These are phyloP conservation scores for Trypoxylon attenuatum DNA, from an alignment of 2,888 invertebrate genomes.

Conservation along the genomic window DNA sequence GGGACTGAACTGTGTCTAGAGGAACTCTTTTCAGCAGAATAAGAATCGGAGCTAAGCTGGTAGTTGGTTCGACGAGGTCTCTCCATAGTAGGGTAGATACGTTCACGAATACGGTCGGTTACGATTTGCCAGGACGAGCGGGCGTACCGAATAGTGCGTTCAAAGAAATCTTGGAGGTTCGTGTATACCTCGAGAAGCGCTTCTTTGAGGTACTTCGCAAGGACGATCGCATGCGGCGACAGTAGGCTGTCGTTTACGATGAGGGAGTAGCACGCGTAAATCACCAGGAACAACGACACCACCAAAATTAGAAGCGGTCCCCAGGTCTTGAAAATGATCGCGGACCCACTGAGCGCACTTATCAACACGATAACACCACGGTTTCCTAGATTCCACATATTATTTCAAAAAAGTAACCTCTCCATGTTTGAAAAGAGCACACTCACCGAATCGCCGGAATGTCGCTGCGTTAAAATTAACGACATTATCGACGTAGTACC, in stretches of 20 bases:
- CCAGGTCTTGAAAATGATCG: conserved; percentile 66
- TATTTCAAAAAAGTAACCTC: conserved; percentile 70
- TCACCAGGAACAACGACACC: conserved; percentile 58
- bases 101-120: conserved; percentile 31
- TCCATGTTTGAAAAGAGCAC: conserved; percentile 70
- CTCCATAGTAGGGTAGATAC: conserved; percentile 50
- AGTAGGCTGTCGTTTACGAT: conserved; percentile 65
- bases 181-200: conserved; percentile 37
- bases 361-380: conserved; percentile 64
- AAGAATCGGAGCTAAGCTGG: conserved; percentile 60
- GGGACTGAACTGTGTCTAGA: conserved; percentile 44
- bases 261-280: conserved; percentile 66
- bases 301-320: conserved; percentile 62
- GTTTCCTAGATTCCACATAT: conserved; percentile 71
- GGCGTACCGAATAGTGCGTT: conserved; percentile 9
- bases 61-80: conserved; percentile 53
- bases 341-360: conserved; percentile 64
- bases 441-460: conserved; percentile 61
- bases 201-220: conserved; percentile 47
- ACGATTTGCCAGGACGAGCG: conserved; percentile 11
- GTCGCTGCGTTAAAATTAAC: conserved; percentile 32
- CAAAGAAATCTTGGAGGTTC: not conserved
- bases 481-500: conserved; percentile 45
- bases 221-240: conserved; percentile 60
- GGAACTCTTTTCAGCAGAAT: conserved; percentile 25